Percentiles rank a stretch among this genome's conserved stretches.
Conservation (phyloP, 2,888 invertebrate genomes). For the Lepeophtheirus nordmannii region DNA sequence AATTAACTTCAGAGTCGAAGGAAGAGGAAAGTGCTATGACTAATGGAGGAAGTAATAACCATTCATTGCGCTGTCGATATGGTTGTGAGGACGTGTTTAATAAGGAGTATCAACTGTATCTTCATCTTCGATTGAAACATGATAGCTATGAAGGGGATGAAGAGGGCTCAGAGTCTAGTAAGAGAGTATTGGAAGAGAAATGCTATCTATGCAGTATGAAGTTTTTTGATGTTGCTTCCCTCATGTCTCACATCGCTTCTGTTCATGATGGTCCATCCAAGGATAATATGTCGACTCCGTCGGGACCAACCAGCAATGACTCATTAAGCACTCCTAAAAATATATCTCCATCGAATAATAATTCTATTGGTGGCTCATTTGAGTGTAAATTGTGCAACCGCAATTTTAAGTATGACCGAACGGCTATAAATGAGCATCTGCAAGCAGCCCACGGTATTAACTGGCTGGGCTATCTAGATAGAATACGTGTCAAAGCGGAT, state of each 20-base stretch:
- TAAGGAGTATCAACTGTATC: conserved; percentile 24
- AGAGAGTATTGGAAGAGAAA: background rate
- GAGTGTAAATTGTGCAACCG: conserved; percentile 22
- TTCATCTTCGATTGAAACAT: conserved; percentile 22
- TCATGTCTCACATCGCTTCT: background rate
- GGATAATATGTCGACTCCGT: background rate
- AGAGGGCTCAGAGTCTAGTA: background rate
- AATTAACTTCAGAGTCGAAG: background rate
- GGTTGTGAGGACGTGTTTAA: conserved; percentile 20
- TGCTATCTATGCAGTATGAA: background rate
- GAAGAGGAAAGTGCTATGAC: background rate
- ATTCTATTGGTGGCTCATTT: background rate
- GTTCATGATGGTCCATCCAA: background rate
- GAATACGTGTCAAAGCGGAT: conserved; percentile 13
- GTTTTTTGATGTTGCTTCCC: background rate
- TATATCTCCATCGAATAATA: background rate
- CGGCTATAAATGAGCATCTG: conserved; percentile 19
- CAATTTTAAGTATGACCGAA: conserved; percentile 23
- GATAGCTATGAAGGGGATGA: conserved; percentile 5
- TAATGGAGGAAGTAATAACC: background rate
- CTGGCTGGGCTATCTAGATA: conserved; percentile 22
- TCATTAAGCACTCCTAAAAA: background rate
- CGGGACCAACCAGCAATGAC: background rate
- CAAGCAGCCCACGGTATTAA: conserved; percentile 23
- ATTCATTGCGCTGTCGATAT: conserved; percentile 18